Evolutionary conservation across 2,888 invertebrate genomes (phyloP).

Genomic region (Adelphocoris suturalis): DNA sequence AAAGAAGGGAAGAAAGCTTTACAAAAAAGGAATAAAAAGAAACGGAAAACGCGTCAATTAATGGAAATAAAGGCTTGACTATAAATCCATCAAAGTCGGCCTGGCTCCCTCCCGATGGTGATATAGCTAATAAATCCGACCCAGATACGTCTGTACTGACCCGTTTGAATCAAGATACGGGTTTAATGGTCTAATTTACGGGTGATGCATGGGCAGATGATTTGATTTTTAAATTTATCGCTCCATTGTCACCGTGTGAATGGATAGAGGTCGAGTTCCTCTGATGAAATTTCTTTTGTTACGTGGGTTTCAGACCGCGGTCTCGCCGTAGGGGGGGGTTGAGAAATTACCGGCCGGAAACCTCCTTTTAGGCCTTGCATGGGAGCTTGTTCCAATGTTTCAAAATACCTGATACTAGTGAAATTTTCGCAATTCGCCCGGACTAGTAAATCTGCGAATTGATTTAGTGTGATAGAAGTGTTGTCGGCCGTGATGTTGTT

Average conservation of each 20-base stretch:
- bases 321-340: constrained; percentile 24
- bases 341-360: constrained; percentile 58
- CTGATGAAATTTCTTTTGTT: constrained; percentile 71
- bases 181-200: constrained; percentile 72
- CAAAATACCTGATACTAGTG: no score
- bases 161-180: constrained; percentile 68
- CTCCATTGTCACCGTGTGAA: constrained; percentile 69
- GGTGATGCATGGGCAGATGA: constrained; percentile 70
- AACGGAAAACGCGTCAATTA: constrained; percentile 72
- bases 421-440: no score
- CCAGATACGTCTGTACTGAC: constrained; percentile 70
- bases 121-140: constrained; percentile 72
- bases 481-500: no score
- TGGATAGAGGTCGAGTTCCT: constrained; percentile 63
- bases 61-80: constrained; percentile 70
- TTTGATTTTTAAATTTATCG: constrained; percentile 71
- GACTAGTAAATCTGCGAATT: no score
- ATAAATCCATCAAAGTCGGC: constrained; percentile 67
- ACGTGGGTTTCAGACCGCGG: constrained; percentile 57
- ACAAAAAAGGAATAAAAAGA: constrained; percentile 47
- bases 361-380: constrained; percentile 13
- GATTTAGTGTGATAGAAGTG: no score
- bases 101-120: constrained; percentile 38
- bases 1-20: constrained; percentile 34
- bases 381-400: not conserved